Evolutionary conservation across 2,888 invertebrate genomes (phyloP).

Genomic region (Gibbula magus): DNA sequence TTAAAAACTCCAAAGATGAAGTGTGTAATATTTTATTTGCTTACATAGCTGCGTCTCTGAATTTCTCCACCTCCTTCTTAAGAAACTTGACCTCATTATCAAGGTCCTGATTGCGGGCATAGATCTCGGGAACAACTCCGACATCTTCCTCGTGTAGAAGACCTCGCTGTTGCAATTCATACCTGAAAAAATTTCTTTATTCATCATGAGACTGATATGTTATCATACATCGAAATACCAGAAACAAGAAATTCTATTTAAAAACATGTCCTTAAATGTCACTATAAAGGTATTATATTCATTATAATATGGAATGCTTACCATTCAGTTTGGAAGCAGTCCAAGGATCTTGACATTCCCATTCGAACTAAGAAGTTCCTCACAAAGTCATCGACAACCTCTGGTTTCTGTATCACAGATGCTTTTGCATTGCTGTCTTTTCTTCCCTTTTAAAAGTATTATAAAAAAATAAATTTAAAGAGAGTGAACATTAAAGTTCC

Average conservation of each 20-base stretch:
- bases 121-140: constrained; percentile 73
- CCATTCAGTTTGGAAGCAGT: constrained; percentile 76
- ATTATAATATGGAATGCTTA: neutral
- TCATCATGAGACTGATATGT: too few species aligned
- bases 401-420: constrained; percentile 64
- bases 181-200: constrained; percentile 55
- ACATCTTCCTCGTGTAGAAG: constrained; percentile 68
- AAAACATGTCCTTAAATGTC: too few species aligned
- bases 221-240: neutral
- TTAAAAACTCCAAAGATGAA: too few species aligned
- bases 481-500: too few species aligned
- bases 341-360: constrained; percentile 72
- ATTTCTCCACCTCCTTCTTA: constrained; percentile 69
- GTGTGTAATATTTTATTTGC: constrained; percentile 26
- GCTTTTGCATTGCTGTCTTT: constrained; percentile 53
- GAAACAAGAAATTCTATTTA: too few species aligned
- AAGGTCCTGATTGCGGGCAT: constrained; percentile 70
- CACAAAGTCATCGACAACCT: constrained; percentile 75
- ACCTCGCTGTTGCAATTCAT: constrained; percentile 73
- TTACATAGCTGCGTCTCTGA: constrained; percentile 73
- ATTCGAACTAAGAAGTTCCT: constrained; percentile 75
- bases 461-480: neutral
- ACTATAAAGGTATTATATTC: too few species aligned
- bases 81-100: constrained; percentile 72
- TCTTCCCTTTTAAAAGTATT: constrained; percentile 39